Base-by-base conservation (phyloP, 2,797 vertebrate genomes). In the Manis pentadactyla region DNA sequence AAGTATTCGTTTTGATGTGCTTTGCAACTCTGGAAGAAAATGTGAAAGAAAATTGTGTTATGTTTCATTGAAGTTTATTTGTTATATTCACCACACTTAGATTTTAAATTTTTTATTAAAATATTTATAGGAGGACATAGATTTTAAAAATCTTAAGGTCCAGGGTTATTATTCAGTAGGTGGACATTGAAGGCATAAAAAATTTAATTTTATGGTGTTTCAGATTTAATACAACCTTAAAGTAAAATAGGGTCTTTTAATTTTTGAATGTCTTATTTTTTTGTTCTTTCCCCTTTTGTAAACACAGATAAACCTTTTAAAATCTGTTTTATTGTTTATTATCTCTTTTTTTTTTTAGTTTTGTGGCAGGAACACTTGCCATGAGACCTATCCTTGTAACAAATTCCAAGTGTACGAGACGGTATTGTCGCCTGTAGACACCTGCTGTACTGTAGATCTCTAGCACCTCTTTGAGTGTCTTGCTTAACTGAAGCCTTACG, bases 41-140 rank as follows among this genome's bases (percentile, higher is more conserved):
- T 17, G 46, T 55, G 53, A 92, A 92, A 95, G 29, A 37, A 93
- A 91, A 89, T n/a, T 55, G 10, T 73, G 9, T 83, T 85, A 63
- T 81, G 14, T 64, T 92, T 93, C 18, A 75, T 15, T 92, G 55
- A 61, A 61, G 10, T 90, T 71, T 73, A 14, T 57, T 81, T 73
- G 18, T 57, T 81, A 51, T 15, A 42, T 39, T 79, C 53, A 93
- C 57, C 46, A 90, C 90, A 81, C 21, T 94, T 97, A 87, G 69
- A 39, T 86, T 93, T 95, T 66, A 89, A 92, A 91, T 31, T 74
- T 53, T 42, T 85, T 83, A 89, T n/a, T 93, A 89, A 94, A 95
- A 66, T 83, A 74, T 66, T 87, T 86, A 17, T 66, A n/a, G 27
- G 73, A 73, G 11, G 5, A 78, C 49, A 74, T 10, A 93, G 25